Base-by-base conservation (phyloP, 2,797 vertebrate species). In the Pipistrellus pygmaeus region DNA sequence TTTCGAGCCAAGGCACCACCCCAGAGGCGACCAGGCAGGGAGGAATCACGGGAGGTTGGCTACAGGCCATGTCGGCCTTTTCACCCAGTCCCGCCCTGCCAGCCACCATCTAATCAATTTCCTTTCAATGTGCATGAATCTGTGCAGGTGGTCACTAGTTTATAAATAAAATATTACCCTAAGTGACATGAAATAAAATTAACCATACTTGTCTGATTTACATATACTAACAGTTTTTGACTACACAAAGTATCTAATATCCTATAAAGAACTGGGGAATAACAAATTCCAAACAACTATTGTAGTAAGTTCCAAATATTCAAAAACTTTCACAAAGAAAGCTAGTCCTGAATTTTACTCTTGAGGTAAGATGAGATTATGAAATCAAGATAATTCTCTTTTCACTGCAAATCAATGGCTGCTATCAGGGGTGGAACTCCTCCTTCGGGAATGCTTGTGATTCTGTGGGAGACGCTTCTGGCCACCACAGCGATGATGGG, bases 251-350 rank as follows among this genome's bases (percentile, higher is more conserved):
- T 15, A 80, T 76, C 44, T 78, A 85, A 80, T 84, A 78, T 82
- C 51, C 38, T 41, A 6, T 60, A 48, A 90, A 57, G 35, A 91
- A 88, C 5, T 32, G 18, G n/a, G 20, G 25, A 18, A 23, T 73
- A 91, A 84, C 21, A 93, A 87, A 68, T 14, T 48, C 72, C 20
- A 21, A 76, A 38, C 25, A 76, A 78, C 21, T 15, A n/a, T n/a
- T n/a, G n/a, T n/a, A 81, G n/a, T 35, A 85, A 73, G 81, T 13
- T 27, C 8, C 25, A 75, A 80, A 69, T 69, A 90, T 38, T 81
- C 68, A 76, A 93, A 85, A 64, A 60, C n/a, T 85, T 89, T 90
- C 23, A 90, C 44, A 92, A 85, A 80, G 57, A 88, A 90, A 75
- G n/a, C 30, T 55, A 71, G 44, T n/a, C 4, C 9, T 32, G 9